phyloP scores from a whole-genome alignment of 2,797 vertebrate genomes.

The Gallinago nigripennis region DNA sequence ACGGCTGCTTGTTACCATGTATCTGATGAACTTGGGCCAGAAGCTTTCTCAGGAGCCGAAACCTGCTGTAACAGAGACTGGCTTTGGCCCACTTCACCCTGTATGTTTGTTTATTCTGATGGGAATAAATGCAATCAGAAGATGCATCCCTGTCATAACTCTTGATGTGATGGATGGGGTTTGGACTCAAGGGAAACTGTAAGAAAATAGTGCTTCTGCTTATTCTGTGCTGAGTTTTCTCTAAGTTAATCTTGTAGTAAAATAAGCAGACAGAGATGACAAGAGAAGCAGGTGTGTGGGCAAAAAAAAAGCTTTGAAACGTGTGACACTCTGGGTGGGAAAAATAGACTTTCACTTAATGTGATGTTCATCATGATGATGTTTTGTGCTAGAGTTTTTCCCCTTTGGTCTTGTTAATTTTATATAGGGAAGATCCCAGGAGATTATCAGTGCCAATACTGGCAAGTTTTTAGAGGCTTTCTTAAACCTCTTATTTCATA shows the following conservation, averaged over 20 bases:
- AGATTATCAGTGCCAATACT: neutral
- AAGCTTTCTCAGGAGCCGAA: neutral
- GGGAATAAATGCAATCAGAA: neutral
- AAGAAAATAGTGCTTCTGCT: neutral
- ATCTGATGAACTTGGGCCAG: neutral
- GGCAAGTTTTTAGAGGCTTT: constrained; percentile 4
- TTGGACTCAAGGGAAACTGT: neutral
- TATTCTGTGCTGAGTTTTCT: neutral
- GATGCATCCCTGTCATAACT: rapidly evolving
- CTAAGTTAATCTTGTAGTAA: neutral
- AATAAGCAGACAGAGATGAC: neutral
- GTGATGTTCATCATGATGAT: neutral
- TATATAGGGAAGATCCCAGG: neutral
- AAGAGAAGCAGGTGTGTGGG: neutral
- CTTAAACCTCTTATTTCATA: constrained; percentile 33
- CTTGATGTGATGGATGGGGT: rapidly evolving
- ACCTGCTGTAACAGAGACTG: neutral
- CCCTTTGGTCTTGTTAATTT: neutral
- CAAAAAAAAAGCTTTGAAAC: neutral
- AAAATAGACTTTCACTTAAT: neutral
- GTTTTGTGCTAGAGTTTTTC: neutral
- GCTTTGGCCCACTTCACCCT: neutral
- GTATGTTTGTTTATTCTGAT: neutral
- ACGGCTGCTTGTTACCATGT: neutral
- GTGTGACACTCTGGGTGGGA: neutral